Base-by-base conservation (phyloP, 2,113 vertebrate species). In the Pleuronectes platessa region DNA sequence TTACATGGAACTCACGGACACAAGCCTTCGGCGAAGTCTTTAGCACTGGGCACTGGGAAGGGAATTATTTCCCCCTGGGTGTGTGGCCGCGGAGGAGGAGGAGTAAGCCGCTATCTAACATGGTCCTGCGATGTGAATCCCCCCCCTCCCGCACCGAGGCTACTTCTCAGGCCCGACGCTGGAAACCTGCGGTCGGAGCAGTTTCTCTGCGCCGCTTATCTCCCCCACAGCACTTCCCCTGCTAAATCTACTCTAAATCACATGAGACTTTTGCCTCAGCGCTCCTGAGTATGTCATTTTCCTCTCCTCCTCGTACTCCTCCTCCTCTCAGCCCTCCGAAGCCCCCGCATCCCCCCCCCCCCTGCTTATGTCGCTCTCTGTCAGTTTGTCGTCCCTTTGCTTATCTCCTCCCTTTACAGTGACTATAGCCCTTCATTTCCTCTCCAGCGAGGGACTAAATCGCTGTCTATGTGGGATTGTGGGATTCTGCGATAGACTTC, bases 201-300 rank as follows among this genome's bases (percentile, higher is more conserved):
- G 53, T 82, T 83, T 13, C 78, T 75, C 60, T 14, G 2, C 74
- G 55, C 76, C 68, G 65, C 81, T 83, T 84, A 83, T 87, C 77
- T 85, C 71, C 55, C 78, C 69, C 53, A 70, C 81, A 88, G 84
- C 88, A 61, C 65, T 84, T 80, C 62, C 74, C n/a, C 61, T 78
- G 68, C 78, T 81, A 84, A 86, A 89, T 90, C 82, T 84, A 71
- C 85, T 85, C 70, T 23, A 85, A 85, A 88, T 89, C 84, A 81
- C 87, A 83, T 42, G 84, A 83, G 81, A 89, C 74, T 70, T 78
- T 75, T 65, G 86, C 79, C 75, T 82, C 68, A 72, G 67, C 20
- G 63, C 83, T 76, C 70, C 76, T 59, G 82, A 87, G 79, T 83
- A 74, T 87, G 86, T 83, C 80, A 82, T 86, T 86, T 88, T 88